Base-by-base conservation (phyloP, 2,797 vertebrate species). In the Sciurus carolinensis region DNA sequence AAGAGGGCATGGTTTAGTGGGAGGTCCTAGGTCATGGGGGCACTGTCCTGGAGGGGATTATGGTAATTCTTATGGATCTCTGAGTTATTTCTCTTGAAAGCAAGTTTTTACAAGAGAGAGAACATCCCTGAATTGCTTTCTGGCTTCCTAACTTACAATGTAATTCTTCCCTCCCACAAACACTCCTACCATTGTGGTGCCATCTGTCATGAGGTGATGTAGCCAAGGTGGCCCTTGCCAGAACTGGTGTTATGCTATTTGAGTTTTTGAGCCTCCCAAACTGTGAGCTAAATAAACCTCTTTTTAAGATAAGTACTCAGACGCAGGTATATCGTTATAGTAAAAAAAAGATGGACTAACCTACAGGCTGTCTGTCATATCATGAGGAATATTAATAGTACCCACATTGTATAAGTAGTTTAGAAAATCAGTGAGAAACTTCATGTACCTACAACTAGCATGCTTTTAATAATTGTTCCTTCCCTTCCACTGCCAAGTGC, bases 371-470 rank as follows among this genome's bases (percentile, higher is more conserved):
- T 92, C 39, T 91, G 50, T 57, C n/a, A 47, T 69, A 39, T 17
- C 36, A 24, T 77, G 33, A 76, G 30, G 1, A 71, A 62, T 44
- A 87, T 71, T 64, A n/a, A 54, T 59, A 59, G 30, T 24, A 28
- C 1, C 4, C 50, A 42, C n/a, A 28, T 59, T 24, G 50, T 14
- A 47, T 36, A 62, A 39, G 67, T 52, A 26, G 52, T 86, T 82
- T 75, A 54, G 71, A 71, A 85, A 93, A 73, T 18, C 39, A 71
- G n/a, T 26, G 52, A 73, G 75, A 84, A 82, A 72, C 59, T 91
- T 33, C 39, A 52, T 28, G 17, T 67, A 22, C 71, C 13, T 71
- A 47, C 36, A 13, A 24, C 15, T 15, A 59, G 3, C 10, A 18
- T 15, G 28, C 20, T 71, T 87, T 44, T 30, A 36, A 1, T 79